Base-by-base conservation (phyloP, 2,888 invertebrate species). In the Phlogophora meticulosa region DNA sequence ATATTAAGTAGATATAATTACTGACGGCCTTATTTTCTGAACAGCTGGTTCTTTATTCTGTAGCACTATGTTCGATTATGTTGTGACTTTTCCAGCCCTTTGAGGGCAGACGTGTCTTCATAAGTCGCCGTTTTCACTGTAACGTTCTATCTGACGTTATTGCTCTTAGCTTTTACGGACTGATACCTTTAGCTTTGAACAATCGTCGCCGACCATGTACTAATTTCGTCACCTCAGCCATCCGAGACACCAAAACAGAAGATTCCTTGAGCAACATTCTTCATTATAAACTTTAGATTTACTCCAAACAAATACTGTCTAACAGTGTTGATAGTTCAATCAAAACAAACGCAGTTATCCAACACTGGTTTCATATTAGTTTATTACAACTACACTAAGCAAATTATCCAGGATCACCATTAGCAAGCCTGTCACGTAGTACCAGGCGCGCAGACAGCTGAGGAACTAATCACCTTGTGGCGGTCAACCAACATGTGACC, bases 361-460 rank as follows among this genome's bases (percentile, higher is more conserved):
- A 11, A 20, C 4, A 38, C 28, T 36, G 22, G 42, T 10, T 58
- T n/a, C 46, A 32, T 58, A 71, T 71, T 71, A 48, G 62, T 51
- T 69, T 34, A 43, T 38, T 38, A 36, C 15, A 36, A 56, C 24
- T 20, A 36, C 7, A 51, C 34, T 56, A 60, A 64, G 22, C n/a
- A 38, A 55, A 66, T 78, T 55, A 67, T 15, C 13, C 7, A 53
- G 56, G 43, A 42, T 43, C n/a, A 28, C 17, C 49, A 58, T 78
- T 66, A 75, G 75, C 24, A 48, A 17, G 1, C 0, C 17, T 7
- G 36, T 24, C 75, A 74, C 79, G 75, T 60, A 7, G 38, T 49
- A 46, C 64, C 60, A 66, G 66, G 67, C 38, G 9, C 7, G 1
- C 67, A 66, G 43, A 13, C 17, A 10, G 45, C 56, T 15, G 22